Evolutionary conservation across 1,140 invertebrate genomes (phyloP).

Genomic region (Copidosoma floridanum): DNA sequence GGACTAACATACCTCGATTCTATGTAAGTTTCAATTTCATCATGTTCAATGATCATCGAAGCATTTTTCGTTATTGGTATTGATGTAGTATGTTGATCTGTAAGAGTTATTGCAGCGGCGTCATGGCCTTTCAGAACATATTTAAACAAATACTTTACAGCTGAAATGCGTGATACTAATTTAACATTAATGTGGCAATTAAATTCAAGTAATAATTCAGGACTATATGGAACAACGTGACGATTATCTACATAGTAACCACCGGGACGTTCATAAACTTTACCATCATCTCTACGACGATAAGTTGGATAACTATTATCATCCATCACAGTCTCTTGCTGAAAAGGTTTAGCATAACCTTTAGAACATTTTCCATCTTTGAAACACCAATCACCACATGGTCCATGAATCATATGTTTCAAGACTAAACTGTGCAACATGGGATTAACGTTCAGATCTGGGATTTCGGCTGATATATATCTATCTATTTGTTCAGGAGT

Average conservation of each 20-base stretch:
- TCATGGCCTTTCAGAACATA: background rate
- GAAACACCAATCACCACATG: conserved; percentile 45
- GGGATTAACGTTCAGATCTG: background rate
- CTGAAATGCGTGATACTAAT: background rate
- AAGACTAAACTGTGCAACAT: conserved; percentile 21
- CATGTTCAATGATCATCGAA: background rate
- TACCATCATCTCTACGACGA: background rate
- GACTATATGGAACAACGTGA: background rate
- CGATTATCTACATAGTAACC: background rate
- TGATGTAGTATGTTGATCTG: too few species aligned
- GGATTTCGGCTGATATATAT: background rate
- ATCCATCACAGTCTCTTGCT: conserved; percentile 18
- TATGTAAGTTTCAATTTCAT: background rate
- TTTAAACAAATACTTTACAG: conserved; percentile 1
- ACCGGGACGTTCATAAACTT: background rate
- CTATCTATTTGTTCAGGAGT: background rate
- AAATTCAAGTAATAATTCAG: background rate
- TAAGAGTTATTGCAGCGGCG: background rate
- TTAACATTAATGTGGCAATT: conserved; percentile 14
- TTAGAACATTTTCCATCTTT: conserved; percentile 41
- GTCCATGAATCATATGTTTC: conserved; percentile 39
- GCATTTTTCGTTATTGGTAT: too few species aligned
- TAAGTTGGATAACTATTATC: background rate
- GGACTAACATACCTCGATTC: conserved; percentile 5
- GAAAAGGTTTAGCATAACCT: conserved; percentile 30